Conservation (phyloP, 2,113 vertebrate genomes). For the Vulpes ferrilata region DNA sequence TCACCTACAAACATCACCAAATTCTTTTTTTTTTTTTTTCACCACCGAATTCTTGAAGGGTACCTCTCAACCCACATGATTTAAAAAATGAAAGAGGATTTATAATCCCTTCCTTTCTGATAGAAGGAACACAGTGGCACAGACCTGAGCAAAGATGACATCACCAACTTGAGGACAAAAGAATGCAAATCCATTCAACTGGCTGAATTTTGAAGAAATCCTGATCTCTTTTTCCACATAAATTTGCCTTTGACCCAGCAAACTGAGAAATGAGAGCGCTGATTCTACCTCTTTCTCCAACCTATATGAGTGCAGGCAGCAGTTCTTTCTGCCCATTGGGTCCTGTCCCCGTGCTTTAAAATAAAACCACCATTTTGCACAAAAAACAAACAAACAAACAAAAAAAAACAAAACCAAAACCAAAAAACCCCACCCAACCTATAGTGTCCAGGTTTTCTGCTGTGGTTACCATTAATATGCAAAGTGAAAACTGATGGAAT, state of each 20-base stretch:
- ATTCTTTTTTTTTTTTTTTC: not conserved
- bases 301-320: not conserved
- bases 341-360: too few relatives aligned
- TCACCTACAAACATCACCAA: not conserved
- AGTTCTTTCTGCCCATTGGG: too few relatives aligned
- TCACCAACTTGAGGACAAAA: not conserved
- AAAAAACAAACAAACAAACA: too few relatives aligned
- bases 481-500: not conserved
- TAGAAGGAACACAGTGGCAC: not conserved
- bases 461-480: not conserved
- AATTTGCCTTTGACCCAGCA: not conserved
- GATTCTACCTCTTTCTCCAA: not conserved
- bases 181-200: not conserved
- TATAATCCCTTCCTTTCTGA: not conserved
- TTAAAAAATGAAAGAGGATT: conserved; percentile 29
- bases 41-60: not conserved
- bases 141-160: not conserved
- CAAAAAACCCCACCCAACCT: too few relatives aligned
- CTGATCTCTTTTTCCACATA: not conserved
- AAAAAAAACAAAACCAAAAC: too few relatives aligned
- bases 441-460: not conserved
- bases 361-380: too few relatives aligned
- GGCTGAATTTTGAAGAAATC: conserved; percentile 5
- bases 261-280: not conserved
- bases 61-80: not conserved